Evolutionary conservation across 2,113 vertebrate genomes (phyloP).

Genomic region (Ivindomyrus marchei): DNA sequence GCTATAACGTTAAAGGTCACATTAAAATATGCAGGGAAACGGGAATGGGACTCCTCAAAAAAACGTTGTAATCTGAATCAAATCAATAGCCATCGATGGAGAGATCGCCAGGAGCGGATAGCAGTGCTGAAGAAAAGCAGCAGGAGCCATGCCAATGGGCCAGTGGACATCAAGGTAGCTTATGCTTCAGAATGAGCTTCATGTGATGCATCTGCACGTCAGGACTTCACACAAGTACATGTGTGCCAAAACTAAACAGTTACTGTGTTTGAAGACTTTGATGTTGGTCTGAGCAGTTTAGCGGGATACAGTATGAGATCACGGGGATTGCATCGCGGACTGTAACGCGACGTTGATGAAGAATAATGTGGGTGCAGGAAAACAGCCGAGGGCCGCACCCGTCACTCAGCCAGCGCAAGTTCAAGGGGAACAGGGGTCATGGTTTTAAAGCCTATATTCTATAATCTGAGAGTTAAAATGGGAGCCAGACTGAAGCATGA

Average conservation of each 20-base stretch:
- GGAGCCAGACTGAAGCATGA: background rate
- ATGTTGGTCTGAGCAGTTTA: background rate
- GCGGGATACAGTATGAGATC: too few relatives aligned
- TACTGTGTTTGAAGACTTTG: background rate
- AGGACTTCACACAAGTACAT: background rate
- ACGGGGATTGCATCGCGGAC: too few relatives aligned
- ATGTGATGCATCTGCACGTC: background rate
- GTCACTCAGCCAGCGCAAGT: background rate
- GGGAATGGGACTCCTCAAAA: background rate
- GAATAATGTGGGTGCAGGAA: background rate
- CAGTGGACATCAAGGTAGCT: background rate
- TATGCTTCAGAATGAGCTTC: background rate
- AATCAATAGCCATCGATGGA: background rate
- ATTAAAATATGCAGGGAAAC: background rate
- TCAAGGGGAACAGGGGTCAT: background rate
- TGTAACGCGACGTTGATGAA: too few relatives aligned
- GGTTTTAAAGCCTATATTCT: background rate
- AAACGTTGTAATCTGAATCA: background rate
- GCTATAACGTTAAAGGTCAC: background rate
- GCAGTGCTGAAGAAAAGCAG: background rate
- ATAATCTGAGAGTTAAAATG: background rate
- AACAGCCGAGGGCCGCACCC: background rate
- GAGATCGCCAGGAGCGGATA: background rate
- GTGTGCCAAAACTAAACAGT: background rate
- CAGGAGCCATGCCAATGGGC: background rate